Base-by-base conservation (phyloP, 2,113 vertebrate genomes). In the Actenoides lindsayi region DNA sequence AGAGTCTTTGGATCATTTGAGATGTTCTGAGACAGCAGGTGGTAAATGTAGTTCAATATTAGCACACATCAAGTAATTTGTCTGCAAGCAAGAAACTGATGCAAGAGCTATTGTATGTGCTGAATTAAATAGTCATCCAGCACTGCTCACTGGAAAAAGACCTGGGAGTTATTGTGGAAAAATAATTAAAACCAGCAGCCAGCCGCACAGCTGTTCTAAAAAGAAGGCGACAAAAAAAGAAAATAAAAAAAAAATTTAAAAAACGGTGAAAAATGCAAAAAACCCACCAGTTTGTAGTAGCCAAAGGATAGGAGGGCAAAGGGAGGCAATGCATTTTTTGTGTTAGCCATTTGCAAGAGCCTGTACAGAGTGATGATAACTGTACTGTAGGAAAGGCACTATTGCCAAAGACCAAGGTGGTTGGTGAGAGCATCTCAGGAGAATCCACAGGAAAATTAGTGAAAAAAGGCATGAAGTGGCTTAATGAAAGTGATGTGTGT, bases 11-110 rank as follows among this genome's bases (percentile, higher is more conserved):
- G 89, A 94, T 85, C 89, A 84, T 94, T 95, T 82, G 62, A 95
- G 90, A 93, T 92, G 20, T 84, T 94, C 92, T 92, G 86, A 96
- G 73, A 44, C 95, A 93, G 91, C 92, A 96, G 96, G 94, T 94
- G 94, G 94, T 95, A 96, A 96, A 96, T 91, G 91, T 82, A 94
- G 81, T 77, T 95, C 81, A 92, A 11, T 94, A 94, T 94, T 87
- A 92, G 89, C 81, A 83, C 87, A 83, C 83, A 92, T 86, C 76
- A 87, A 95, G 87, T 85, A 95, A 95, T 96, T 96, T 94, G 94
- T 96, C 89, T 91, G 80, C 81, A 79, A 91, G 94, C 65, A 89
- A 95, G 86, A 92, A 93, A 85, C 53, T 89, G 57, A 96, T 96
- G 83, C 73, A 93, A 92, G 69, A 87, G 37, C 59, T 91, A 87